Base-by-base conservation (phyloP, 2,113 vertebrate species). In the Muntiacus reevesi region DNA sequence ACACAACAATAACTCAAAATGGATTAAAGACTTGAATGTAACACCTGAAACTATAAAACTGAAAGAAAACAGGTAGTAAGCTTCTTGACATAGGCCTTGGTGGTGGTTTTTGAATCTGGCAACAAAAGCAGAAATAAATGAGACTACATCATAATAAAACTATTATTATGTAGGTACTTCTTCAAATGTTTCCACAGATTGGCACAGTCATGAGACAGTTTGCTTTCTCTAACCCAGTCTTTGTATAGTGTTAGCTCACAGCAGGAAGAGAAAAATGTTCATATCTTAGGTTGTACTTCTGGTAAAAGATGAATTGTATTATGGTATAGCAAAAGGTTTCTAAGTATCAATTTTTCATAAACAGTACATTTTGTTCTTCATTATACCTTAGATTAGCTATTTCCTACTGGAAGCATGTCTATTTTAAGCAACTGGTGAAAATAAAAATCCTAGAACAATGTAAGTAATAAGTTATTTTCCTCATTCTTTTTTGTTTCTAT, bases 351-450 rank as follows among this genome's bases (percentile, higher is more conserved):
- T 95, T 94, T 97, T 97, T 96, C 92, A 97, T 87, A 79, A 97
- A 74, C 9, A 94, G 57, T 84, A 91, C 45, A 95, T 55, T 78
- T 28, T 93, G 43, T 96, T 40, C 52, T 74, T 97, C 88, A 83
- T 96, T 94, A 92, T 95, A 91, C 62, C 45, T 79, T 50, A 82
- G 50, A 93, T 59, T 25, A 93, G 76, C 16, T 94, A 82, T 19
- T 93, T 97, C 57, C 82, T 91, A 52, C 57, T 86, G 50, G 11
- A 87, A 78, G 19, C 45, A 62, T 84, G 52, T 21, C 76, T 95
- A 94, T 98, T 97, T 98, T 97, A 96, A 98, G 62, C 55, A 97
- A 87, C 3, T 86, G 17, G 15, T 67, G 25, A 96, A 89, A 96
- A 95, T 43, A 90, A 96, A 96, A 95, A 71, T 82, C 21, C 52